phyloP scores from a whole-genome alignment of 2,888 invertebrate species.

The Rhingia campestris region DNA sequence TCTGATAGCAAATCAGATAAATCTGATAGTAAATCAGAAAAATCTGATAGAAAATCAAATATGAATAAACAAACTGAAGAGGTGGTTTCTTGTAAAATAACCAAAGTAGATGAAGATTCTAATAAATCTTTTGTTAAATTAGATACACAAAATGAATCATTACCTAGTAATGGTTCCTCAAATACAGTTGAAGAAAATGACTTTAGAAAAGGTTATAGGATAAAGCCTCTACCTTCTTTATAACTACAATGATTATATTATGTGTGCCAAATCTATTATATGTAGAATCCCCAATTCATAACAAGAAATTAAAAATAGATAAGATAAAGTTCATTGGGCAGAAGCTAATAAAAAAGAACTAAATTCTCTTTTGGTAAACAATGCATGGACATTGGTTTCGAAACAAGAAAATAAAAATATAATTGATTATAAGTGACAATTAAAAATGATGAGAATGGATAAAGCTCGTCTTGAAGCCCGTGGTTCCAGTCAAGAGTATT shows the following conservation, averaged over 20 bases:
- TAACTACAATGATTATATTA: slow-evolving; percentile 52
- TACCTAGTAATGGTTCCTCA: slow-evolving; percentile 1
- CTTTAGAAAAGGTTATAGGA: slow-evolving; percentile 28
- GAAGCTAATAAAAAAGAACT: slow-evolving; percentile 70
- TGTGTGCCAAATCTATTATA: slow-evolving; percentile 55
- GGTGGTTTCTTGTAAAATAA: slow-evolving; percentile 28
- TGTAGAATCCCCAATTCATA: slow-evolving; percentile 59
- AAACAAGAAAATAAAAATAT: slow-evolving; percentile 50
- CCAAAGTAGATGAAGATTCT: slow-evolving; percentile 21
- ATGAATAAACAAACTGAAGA: slow-evolving; percentile 28
- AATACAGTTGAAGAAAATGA: background rate
- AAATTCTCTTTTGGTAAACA: slow-evolving; percentile 61
- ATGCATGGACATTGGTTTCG: slow-evolving; percentile 69
- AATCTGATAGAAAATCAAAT: slow-evolving; percentile 23
- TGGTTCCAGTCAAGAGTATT: slow-evolving; percentile 20
- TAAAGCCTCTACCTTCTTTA: slow-evolving; percentile 24
- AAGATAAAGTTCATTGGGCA: slow-evolving; percentile 64
- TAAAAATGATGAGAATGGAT: slow-evolving; percentile 24
- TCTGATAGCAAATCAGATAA: too few species aligned
- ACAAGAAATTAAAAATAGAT: slow-evolving; percentile 57
- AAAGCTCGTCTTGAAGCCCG: slow-evolving; percentile 13
- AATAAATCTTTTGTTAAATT: slow-evolving; percentile 12
- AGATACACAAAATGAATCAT: slow-evolving; percentile 10
- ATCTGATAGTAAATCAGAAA: too few species aligned
- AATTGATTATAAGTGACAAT: slow-evolving; percentile 26